Conservation (phyloP, 2,113 vertebrate genomes). For the Tychaedon coryphoeus region DNA sequence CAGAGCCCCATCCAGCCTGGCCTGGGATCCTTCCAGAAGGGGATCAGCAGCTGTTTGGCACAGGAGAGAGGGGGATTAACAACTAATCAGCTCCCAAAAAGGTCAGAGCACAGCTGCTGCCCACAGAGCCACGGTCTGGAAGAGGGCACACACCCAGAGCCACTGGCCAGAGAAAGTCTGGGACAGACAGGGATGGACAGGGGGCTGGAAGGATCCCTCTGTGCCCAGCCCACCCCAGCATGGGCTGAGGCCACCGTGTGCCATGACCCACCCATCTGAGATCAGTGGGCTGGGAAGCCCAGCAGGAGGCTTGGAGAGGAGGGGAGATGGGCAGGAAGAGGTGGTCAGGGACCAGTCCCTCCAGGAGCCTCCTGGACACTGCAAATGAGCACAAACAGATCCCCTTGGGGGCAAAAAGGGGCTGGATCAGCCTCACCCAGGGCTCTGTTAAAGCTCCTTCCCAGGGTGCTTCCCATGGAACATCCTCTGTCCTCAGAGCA, state of each 20-base stretch:
- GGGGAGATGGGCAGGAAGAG: not conserved
- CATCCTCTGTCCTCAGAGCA: not conserved
- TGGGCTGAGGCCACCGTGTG: rapidly evolving
- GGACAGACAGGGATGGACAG: not conserved
- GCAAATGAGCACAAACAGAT: not conserved
- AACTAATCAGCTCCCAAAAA: not conserved
- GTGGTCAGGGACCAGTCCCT: not conserved
- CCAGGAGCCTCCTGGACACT: not conserved
- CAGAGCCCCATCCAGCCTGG: not conserved
- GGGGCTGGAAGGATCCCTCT: not conserved
- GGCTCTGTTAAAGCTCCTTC: not conserved
- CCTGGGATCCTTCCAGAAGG: not conserved
- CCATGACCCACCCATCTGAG: not conserved
- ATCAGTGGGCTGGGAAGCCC: not conserved
- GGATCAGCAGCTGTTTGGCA: not conserved
- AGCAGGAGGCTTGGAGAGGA: not conserved
- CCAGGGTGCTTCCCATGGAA: not conserved
- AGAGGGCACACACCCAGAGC: not conserved
- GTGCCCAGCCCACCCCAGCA: not conserved
- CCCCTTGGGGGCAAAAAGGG: not conserved
- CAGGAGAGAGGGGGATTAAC: not conserved
- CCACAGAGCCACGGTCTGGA: rapidly evolving
- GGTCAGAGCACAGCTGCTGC: not conserved
- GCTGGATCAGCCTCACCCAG: not conserved
- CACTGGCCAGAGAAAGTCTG: not conserved